Conservation (phyloP, 2,113 vertebrate genomes). For the Nothoprocta perdicaria region DNA sequence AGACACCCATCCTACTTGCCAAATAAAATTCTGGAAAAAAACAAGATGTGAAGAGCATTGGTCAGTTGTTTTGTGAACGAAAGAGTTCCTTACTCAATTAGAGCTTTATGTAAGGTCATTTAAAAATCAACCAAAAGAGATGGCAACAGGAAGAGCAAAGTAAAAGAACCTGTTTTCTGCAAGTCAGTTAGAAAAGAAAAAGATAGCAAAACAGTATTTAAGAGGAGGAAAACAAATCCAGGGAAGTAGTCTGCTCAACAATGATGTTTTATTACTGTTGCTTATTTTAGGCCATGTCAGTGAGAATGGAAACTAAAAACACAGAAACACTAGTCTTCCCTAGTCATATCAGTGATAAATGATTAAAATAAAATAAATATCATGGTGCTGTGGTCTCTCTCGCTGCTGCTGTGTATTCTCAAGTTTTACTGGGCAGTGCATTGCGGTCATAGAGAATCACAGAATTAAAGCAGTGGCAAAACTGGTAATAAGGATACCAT, state of each 20-base stretch:
- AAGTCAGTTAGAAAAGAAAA: background rate
- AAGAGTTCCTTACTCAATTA: constrained; percentile 37
- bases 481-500: background rate
- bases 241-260: background rate
- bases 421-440: background rate
- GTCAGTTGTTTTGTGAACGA: constrained; percentile 30
- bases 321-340: background rate
- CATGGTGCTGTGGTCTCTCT: background rate
- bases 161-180: background rate
- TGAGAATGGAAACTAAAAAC: background rate
- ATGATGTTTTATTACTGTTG: background rate
- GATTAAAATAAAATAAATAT: background rate
- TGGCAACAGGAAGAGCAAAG: constrained; percentile 9
- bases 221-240: constrained; percentile 28
- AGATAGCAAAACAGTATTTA: background rate
- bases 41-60: constrained; percentile 15
- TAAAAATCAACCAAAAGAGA: background rate
- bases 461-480: background rate
- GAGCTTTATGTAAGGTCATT: constrained; percentile 7
- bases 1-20: constrained; percentile 32
- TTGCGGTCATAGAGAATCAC: background rate
- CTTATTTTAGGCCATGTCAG: background rate
- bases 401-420: background rate
- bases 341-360: background rate
- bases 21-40: constrained; percentile 71